These are phyloP conservation scores for Meloidogyne hapla DNA, from an alignment of 1,140 invertebrate genomes.

Conservation along the genomic window DNA sequence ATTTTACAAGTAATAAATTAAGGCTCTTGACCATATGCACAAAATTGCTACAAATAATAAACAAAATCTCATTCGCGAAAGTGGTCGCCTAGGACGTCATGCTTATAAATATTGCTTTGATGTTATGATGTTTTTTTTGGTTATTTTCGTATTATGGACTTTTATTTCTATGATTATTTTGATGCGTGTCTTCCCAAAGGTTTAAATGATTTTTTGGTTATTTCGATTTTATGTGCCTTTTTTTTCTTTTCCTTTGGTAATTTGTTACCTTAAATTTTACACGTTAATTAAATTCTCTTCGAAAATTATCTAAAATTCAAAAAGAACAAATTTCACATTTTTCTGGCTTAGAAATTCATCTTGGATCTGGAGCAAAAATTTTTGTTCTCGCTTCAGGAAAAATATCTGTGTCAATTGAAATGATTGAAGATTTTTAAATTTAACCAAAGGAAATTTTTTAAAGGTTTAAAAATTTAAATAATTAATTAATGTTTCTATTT, in stretches of 20 bases:
- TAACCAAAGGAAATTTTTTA: background rate
- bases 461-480: background rate
- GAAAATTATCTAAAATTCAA: conserved; percentile 24
- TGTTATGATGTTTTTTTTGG: conserved; percentile 53
- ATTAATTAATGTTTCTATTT: too few relatives aligned
- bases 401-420: conserved; percentile 38
- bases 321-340: conserved; percentile 7
- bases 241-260: too few relatives aligned
- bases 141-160: conserved; percentile 54
- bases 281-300: conserved; percentile 16
- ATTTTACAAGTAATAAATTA: too few relatives aligned
- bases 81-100: conserved; percentile 51
- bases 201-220: too few relatives aligned
- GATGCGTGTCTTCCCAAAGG: conserved; percentile 61
- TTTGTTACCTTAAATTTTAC: conserved; percentile 32
- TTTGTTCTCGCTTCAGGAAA: conserved; percentile 41
- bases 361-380: conserved; percentile 39
- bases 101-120: conserved; percentile 61
- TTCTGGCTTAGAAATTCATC: conserved; percentile 28
- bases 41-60: conserved; percentile 40
- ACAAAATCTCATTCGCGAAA: conserved; percentile 44
- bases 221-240: too few relatives aligned
- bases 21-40: conserved; percentile 50
- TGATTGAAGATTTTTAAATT: conserved; percentile 16
- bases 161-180: conserved; percentile 59